phyloP scores from a whole-genome alignment of 2,113 vertebrate genomes.

The Tapirus terrestris region DNA sequence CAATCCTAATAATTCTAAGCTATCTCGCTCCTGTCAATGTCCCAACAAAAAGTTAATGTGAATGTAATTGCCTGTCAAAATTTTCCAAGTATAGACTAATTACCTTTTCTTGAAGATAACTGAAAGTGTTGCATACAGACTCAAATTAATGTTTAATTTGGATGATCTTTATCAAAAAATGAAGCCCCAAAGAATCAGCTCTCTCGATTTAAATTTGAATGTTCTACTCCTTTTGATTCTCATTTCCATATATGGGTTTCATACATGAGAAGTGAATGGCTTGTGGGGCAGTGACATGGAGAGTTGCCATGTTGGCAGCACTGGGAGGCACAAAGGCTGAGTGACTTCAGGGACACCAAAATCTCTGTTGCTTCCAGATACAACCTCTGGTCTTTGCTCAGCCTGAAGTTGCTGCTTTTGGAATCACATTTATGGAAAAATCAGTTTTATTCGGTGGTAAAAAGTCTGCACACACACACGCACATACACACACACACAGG shows the following conservation, averaged over 20 bases:
- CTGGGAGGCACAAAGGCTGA: fast-evolving
- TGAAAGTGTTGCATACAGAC: not conserved
- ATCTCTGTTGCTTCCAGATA: not conserved
- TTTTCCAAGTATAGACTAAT: not conserved
- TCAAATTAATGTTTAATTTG: slow-evolving; percentile 3
- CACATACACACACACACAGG: not conserved
- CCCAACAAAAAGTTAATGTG: not conserved
- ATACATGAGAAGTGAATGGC: not conserved
- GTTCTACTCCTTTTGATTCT: not conserved
- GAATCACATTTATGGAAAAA: not conserved
- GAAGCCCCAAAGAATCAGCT: not conserved
- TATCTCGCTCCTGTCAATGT: not conserved
- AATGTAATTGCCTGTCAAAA: not conserved
- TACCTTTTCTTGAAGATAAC: not conserved
- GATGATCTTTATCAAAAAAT: not conserved
- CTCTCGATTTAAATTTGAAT: not conserved
- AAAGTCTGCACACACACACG: not conserved
- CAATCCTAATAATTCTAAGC: not conserved
- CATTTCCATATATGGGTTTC: not conserved
- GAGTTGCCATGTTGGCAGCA: fast-evolving
- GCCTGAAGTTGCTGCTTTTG: slow-evolving; percentile 11
- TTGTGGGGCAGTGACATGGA: not conserved
- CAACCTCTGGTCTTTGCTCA: not conserved
- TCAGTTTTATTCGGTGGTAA: not conserved
- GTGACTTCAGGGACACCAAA: not conserved